Conservation (phyloP, 2,797 vertebrate species). For the Diglossa cyanea region DNA sequence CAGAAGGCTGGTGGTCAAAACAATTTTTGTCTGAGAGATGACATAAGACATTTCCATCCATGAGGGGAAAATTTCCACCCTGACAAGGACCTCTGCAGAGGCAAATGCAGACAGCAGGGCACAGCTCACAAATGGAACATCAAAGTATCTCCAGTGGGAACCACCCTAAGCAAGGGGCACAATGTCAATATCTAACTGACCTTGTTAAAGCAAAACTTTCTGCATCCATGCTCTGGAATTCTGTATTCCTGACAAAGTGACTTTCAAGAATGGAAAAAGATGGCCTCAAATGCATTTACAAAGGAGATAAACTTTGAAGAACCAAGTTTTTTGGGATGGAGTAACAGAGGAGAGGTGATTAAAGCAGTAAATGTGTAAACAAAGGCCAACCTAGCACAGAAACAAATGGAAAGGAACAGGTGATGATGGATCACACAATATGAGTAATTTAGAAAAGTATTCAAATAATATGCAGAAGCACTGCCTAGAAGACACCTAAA, state of each 20-base stretch:
- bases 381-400: background rate
- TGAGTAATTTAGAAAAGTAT: background rate
- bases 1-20: background rate
- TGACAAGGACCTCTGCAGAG: background rate
- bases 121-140: background rate
- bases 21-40: background rate
- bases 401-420: background rate
- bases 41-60: background rate
- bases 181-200: rapidly evolving
- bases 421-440: background rate
- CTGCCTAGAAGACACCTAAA: background rate
- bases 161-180: background rate
- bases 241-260: background rate
- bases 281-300: background rate
- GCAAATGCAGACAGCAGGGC: background rate
- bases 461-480: background rate
- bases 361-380: background rate
- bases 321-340: background rate
- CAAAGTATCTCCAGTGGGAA: rapidly evolving
- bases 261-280: background rate
- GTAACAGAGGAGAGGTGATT: background rate
- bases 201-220: background rate
- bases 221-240: background rate
- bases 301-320: background rate
- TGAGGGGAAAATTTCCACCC: background rate